Evolutionary conservation across 2,888 invertebrate species (phyloP), one percentile per base, ranked within the genome.

Genomic region (Imbricaverruca yamaguchii): DNA sequence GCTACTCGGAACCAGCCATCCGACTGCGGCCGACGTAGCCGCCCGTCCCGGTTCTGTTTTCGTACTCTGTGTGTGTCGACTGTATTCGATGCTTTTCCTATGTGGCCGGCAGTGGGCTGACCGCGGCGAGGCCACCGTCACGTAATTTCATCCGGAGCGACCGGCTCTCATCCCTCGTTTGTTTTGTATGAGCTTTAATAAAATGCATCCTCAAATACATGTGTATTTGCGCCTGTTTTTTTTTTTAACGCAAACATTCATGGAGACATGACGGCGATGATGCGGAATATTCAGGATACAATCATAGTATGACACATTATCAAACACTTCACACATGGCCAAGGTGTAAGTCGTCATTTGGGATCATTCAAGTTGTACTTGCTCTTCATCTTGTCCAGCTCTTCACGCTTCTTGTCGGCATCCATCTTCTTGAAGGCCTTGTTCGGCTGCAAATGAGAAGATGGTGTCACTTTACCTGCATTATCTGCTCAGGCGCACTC

Each of bases 351-450:
- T 10, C n/a, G 13, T 74, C 74, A 74, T 53, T 78, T 78, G 4
- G 21, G 8, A 7, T 77, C 88, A 82, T 87, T 89, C 84, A 96
- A 91, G 83, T 95, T 95, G 90, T 96, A 98, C 88, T 97, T 97
- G 84, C 94, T 93, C 89, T 98, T 98, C 87, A 97, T 91, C 87
- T 95, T 94, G 86, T 97, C 96, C 82, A 98, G 90, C 88, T 98
- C 97, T 87, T 97, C 97, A 87, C 94, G 92, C 88, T 97, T 97
- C 89, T 97, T 97, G 86, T 96, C 96, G 84, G 95, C 92, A 87
- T 98, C 97, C 84, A 96, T 91, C 84, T 96, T 93, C 89, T 98
- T 98, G 88, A 97, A 97, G 80, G 97, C 97, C 89, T 96, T 96
- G 86, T 94, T 95, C 61, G 95, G 93, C 89, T 87, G 85, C 80